Conservation (phyloP, 2,113 vertebrate species). For the Fregata magnificens region DNA sequence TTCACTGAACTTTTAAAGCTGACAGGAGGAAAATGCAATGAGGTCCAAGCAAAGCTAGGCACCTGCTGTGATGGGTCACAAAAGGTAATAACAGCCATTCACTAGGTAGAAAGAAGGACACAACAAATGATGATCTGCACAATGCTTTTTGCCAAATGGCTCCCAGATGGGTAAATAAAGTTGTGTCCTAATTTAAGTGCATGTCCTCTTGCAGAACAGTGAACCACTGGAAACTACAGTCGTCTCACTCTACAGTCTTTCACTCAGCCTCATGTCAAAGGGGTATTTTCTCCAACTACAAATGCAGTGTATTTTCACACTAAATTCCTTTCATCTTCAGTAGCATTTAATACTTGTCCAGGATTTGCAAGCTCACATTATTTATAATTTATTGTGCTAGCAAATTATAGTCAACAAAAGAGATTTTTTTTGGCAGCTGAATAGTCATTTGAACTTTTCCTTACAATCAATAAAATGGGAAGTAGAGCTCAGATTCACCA, state of each 20-base stretch:
- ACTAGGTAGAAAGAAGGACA: not conserved
- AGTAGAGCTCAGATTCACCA: not conserved
- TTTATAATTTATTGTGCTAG: conserved; percentile 41
- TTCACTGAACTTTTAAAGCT: not conserved
- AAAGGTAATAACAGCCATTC: not conserved
- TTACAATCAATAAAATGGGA: not conserved
- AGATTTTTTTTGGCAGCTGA: not conserved
- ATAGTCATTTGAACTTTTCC: conserved; percentile 15
- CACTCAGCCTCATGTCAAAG: not conserved
- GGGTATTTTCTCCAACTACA: not conserved
- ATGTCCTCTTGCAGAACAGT: not conserved
- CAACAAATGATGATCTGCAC: not conserved
- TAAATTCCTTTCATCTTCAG: not conserved
- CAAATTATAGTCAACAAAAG: conserved; percentile 31
- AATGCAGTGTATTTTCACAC: not conserved
- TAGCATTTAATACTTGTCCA: conserved; percentile 5
- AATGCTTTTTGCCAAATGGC: not conserved
- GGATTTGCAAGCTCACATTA: not conserved
- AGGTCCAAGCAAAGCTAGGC: not conserved
- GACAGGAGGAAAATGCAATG: not conserved
- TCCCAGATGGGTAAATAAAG: not conserved
- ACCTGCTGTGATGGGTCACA: not conserved
- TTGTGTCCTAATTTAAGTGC: not conserved
- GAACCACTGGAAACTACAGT: not conserved
- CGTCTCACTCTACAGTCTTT: not conserved